Evolutionary conservation across 2,797 vertebrate species (phyloP).

Genomic region (Chiloscyllium punctatum): DNA sequence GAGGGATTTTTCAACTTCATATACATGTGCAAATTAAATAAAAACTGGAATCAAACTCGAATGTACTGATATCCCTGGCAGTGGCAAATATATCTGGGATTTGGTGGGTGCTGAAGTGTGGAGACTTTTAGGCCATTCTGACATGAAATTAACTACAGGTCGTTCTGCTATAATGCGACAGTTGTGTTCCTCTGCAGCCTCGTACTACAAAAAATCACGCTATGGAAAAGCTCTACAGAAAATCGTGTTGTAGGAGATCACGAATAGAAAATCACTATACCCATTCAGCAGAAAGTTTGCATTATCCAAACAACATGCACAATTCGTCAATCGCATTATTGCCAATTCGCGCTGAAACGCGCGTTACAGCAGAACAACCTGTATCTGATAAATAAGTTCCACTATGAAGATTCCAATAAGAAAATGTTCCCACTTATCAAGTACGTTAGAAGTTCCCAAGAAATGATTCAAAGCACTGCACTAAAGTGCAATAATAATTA

Average conservation of each 20-base stretch:
- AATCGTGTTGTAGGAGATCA: too few species aligned
- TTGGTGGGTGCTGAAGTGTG: not conserved
- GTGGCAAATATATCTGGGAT: not conserved
- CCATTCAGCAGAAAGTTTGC: too few species aligned
- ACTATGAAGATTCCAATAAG: not conserved
- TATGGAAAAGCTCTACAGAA: too few species aligned
- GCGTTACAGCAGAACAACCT: too few species aligned
- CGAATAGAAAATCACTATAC: too few species aligned
- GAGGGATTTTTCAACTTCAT: not conserved
- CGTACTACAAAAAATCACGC: too few species aligned
- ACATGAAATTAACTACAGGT: not conserved
- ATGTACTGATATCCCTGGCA: not conserved
- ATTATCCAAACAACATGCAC: too few species aligned
- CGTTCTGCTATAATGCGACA: too few species aligned
- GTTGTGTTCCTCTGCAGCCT: too few species aligned
- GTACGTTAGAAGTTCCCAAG: not conserved
- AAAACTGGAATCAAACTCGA: not conserved
- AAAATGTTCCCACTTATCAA: not conserved
- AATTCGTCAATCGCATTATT: too few species aligned
- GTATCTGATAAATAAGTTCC: not conserved
- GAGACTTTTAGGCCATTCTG: not conserved
- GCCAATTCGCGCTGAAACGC: too few species aligned
- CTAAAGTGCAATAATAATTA: not conserved
- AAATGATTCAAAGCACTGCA: not conserved
- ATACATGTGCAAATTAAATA: not conserved